A percentile compares a stretch with the other conserved stretches of the same genome.
Evolutionary conservation across 2,797 vertebrate genomes (phyloP).

Genomic region (Sardinella longiceps): DNA sequence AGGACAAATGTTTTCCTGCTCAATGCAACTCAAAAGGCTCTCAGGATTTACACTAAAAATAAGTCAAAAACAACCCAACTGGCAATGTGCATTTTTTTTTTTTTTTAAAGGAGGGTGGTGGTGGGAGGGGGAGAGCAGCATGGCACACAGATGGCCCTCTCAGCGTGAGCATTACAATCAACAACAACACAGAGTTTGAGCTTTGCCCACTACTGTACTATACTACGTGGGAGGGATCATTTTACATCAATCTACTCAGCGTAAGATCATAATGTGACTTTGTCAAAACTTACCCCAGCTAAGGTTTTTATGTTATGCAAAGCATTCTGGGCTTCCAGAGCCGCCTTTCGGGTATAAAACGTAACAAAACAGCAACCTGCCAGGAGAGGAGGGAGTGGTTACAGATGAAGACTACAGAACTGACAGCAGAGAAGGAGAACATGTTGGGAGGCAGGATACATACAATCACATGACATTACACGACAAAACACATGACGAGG

Average conservation of each 20-base stretch:
- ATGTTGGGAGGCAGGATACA: constrained; percentile 51
- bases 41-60: constrained; percentile 61
- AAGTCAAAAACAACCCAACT: not conserved
- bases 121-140: constrained; percentile 56
- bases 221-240: constrained; percentile 46
- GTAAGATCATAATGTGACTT: not conserved
- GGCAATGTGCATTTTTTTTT: constrained; percentile 49
- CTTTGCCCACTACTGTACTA: constrained; percentile 50
- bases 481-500: no score
- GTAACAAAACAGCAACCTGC: constrained; percentile 99
- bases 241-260: not conserved
- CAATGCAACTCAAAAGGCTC: constrained; percentile 45
- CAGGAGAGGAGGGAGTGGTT: constrained; percentile 56
- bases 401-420: not conserved
- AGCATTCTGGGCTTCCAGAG: constrained; percentile 98
- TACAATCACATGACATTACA: not conserved
- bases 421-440: constrained; percentile 44
- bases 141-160: constrained; percentile 70
- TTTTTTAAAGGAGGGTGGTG: no score
- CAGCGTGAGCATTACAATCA: constrained; percentile 62
- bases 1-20: not conserved
- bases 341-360: constrained; percentile 99
- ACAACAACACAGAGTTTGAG: constrained; percentile 60
- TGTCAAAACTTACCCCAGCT: constrained; percentile 99
- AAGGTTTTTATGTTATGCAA: constrained; percentile 99